Conservation (phyloP, 2,797 vertebrate species). For the Poecilia wingei region DNA sequence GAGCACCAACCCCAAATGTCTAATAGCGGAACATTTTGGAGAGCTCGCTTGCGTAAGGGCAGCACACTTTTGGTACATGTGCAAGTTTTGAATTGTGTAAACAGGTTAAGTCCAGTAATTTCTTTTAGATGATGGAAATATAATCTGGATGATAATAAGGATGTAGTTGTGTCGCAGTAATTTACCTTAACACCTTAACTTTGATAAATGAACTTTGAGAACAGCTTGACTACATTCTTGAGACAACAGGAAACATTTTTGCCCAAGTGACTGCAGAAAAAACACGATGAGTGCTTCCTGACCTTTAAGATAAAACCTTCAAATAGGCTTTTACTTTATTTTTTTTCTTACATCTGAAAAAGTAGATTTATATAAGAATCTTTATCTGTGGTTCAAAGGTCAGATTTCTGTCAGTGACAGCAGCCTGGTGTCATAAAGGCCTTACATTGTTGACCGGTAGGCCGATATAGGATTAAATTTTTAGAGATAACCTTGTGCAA, state of each 20-base stretch:
- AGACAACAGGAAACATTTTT: background rate
- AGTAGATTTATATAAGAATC: background rate
- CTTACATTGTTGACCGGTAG: background rate
- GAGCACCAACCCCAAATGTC: background rate
- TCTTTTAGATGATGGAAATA: background rate
- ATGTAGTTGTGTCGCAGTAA: background rate
- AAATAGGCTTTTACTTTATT: background rate
- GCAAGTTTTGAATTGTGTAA: background rate
- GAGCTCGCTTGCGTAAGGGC: background rate
- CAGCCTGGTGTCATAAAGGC: background rate
- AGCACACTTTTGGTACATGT: background rate
- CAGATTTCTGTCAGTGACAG: background rate
- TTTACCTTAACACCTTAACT: background rate
- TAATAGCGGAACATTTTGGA: background rate
- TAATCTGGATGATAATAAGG: too few species aligned
- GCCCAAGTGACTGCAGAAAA: background rate
- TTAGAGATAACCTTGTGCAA: background rate
- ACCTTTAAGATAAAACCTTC: background rate
- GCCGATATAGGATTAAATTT: background rate
- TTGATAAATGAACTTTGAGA: background rate
- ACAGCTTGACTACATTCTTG: background rate
- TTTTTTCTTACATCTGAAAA: background rate
- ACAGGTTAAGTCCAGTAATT: background rate
- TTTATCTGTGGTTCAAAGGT: background rate
- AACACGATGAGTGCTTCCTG: background rate